phyloP scores from a whole-genome alignment of 2,797 vertebrate genomes.

The Arvicola amphibius region DNA sequence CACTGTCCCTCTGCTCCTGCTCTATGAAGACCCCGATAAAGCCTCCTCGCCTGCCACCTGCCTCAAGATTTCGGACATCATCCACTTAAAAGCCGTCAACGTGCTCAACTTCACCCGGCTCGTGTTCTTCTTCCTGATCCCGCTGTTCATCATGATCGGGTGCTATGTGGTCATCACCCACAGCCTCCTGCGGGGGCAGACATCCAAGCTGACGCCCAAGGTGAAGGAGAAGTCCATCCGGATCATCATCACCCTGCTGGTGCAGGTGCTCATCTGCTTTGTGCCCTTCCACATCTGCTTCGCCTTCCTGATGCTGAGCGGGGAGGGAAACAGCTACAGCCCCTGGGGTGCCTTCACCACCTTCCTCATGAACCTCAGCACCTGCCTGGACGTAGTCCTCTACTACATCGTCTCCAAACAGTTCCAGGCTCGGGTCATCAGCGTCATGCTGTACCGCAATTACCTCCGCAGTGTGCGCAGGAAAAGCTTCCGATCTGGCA shows the following conservation, averaged over 20 bases:
- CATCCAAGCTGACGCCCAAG: slow-evolving; percentile 96
- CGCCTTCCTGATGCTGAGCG: slow-evolving; percentile 89
- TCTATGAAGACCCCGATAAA: slow-evolving; percentile 90
- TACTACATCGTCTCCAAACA: slow-evolving; percentile 99
- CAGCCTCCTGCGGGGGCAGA: slow-evolving; percentile 92
- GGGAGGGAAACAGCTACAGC: slow-evolving; percentile 83
- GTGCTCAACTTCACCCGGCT: slow-evolving; percentile 92
- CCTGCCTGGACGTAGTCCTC: slow-evolving; percentile 95
- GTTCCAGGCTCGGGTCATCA: slow-evolving; percentile 98
- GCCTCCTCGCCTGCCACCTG: slow-evolving; percentile 92
- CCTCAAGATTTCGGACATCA: slow-evolving; percentile 94
- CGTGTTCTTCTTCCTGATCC: slow-evolving; percentile 95
- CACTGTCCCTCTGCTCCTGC: slow-evolving; percentile 90
- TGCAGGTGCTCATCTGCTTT: slow-evolving; percentile 96
- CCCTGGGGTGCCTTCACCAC: slow-evolving; percentile 95
- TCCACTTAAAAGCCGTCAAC: slow-evolving; percentile 91
- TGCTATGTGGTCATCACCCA: slow-evolving; percentile 96
- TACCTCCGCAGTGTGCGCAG: slow-evolving; percentile 96
- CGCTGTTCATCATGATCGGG: slow-evolving; percentile 94
- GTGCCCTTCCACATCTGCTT: slow-evolving; percentile 96
- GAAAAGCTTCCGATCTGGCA: slow-evolving; percentile 93
- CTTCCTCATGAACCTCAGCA: slow-evolving; percentile 97
- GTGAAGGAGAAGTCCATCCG: slow-evolving; percentile 97
- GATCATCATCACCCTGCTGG: slow-evolving; percentile 95
- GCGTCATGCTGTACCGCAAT: slow-evolving; percentile 97